Percentiles rank a stretch among this genome's conserved stretches.
These are phyloP conservation scores for Mantis religiosa DNA, from an alignment of 2,888 invertebrate species.

Conservation along the genomic window DNA sequence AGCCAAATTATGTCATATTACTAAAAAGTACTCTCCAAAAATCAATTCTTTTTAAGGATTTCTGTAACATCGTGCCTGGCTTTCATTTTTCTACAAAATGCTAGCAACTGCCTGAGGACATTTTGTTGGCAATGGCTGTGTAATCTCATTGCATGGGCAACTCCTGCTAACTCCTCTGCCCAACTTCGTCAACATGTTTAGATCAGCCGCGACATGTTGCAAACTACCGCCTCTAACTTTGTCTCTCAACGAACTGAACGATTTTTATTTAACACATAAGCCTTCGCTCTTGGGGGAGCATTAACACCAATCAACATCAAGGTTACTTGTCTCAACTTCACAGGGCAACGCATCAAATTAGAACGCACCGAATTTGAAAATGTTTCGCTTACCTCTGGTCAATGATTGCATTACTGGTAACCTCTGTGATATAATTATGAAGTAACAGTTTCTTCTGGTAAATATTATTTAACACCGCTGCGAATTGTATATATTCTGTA, in stretches of 20 bases:
- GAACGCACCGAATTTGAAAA: too few relatives aligned
- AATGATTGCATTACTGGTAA: too few relatives aligned
- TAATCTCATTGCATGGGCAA: background rate
- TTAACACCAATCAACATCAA: background rate
- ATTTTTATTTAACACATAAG: background rate
- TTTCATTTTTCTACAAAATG: background rate
- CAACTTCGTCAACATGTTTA: background rate
- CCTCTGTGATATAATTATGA: too few relatives aligned
- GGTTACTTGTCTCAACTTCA: background rate
- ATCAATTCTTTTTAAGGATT: background rate
- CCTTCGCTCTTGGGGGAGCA: background rate
- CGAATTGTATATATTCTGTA: too few relatives aligned
- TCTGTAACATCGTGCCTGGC: background rate
- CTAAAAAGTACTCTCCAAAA: too few relatives aligned
- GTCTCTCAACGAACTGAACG: background rate
- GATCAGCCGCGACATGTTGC: background rate
- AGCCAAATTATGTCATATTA: too few relatives aligned
- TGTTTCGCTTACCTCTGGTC: too few relatives aligned
- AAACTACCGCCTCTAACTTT: background rate
- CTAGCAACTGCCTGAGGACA: background rate
- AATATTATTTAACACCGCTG: too few relatives aligned
- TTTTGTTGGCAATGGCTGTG: background rate
- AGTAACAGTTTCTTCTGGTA: too few relatives aligned
- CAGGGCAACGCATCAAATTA: too few relatives aligned
- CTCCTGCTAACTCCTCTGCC: background rate